Base-by-base conservation (phyloP, 2,797 vertebrate genomes). In the Pantherophis vulpinus region DNA sequence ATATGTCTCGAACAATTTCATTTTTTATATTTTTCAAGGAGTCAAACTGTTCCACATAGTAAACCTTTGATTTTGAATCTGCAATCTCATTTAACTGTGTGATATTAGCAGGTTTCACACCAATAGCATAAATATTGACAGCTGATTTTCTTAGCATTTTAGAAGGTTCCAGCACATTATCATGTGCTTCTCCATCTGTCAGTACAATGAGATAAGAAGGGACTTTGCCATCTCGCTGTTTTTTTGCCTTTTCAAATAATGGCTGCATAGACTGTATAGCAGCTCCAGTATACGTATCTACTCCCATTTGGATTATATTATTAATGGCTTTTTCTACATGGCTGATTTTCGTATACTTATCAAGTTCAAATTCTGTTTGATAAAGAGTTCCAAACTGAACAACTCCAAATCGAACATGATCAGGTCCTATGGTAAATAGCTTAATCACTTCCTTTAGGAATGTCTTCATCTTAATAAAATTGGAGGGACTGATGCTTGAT, bases 11-110 rank as follows among this genome's bases (percentile, higher is more conserved):
- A 58, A 96, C 96, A 51, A 98, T 90, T n/a, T 93, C 59, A 92
- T 97, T 96, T 95, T 98, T 96, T 23, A 98, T 97, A 74, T 95
- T 86, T 92, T 96, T 96, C 94, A 98, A 87, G 3, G 94, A 93
- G 0, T 96, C 96, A 9, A 95, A 97, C 54, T 97, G 91, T 25
- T 95, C 93, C 14, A 97, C 95, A 0, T 93, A 95, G 87, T 96
- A 95, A 2, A 94, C 95, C 13, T 92, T 93, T n/a, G 93, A 95
- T 1, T 95, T 29, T 29, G 92, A 79, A 6, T 96, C 95, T 0
- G 96, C 90, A 1, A 97, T 96, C 59, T 97, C 95, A 9, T 1
- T 56, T 42, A 97, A 94, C 92, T 97, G 95, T 1, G 93, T 94
- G 18, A n/a, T 20, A 74, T 94, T 96, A 56, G 96, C 96, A 0